Base-by-base conservation (phyloP, 2,888 invertebrate genomes). In the Xestia c-nigrum region DNA sequence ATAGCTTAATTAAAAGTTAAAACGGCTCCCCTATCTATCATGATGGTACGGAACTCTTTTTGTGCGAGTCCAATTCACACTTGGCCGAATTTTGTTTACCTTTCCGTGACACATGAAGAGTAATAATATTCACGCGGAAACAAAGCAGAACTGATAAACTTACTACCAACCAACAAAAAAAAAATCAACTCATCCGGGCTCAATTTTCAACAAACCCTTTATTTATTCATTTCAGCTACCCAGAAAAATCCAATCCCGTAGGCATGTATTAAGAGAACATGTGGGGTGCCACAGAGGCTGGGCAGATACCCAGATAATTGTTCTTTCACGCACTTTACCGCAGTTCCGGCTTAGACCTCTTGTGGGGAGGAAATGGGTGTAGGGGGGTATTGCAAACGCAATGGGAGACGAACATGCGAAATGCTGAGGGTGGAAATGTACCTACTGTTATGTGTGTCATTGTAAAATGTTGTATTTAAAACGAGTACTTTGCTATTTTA, bases 331-430 rank as follows among this genome's bases (percentile, higher is more conserved):
- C 80, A 79, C 64, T 78, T 70, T 63, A 40, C 76, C 83, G 74
- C 75, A 85, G 72, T 83, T 85, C 88, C 86, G 86, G 84, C 24
- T 59, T 74, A 76, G 72, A 75, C 72, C 81, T 80, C 79, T 65
- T 63, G 59, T 57, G 65, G 66, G 63, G 59, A 66, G 81, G 71
- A 72, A 67, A 64, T 72, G 59, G 57, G 61, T 55, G 59, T 43
- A 55, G 38, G 52, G 52, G 52, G 31, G 64, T 47, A 81, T 52
- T 38, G 63, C 72, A 55, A 74, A 82, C 69, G 63, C 52, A 78
- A 72, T 78, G 72, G 74, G 50, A 47, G 31, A 72, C 16, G 64
- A 52, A 55, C 64, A 76, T 47, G 81, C n/a, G 50, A 76, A 24
- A 65, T 57, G 24, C 47, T 69, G 57, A 57, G 46, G 6, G 46